A percentile compares a stretch with the other conserved stretches of the same genome.
Conservation (phyloP, 2,888 invertebrate genomes). For the Nesidiocoris tenuis region DNA sequence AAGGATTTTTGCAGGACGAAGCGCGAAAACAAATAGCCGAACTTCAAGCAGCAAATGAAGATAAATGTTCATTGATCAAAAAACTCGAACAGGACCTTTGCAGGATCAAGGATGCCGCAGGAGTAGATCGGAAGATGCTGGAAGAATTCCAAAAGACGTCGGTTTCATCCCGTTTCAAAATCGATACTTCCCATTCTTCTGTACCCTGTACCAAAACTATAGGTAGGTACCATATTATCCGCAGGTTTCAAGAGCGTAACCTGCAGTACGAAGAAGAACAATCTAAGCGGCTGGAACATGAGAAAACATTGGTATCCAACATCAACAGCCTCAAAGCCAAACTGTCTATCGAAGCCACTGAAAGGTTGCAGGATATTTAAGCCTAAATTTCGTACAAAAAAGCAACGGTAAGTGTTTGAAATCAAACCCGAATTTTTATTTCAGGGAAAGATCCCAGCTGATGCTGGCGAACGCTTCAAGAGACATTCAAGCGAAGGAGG, state of each 20-base stretch:
- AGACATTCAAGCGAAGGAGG: neutral
- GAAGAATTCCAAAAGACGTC: constrained; percentile 13
- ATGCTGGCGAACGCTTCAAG: neutral
- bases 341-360: neutral
- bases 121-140: neutral
- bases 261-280: constrained; percentile 14
- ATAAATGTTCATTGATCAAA: neutral
- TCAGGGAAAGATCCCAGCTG: neutral
- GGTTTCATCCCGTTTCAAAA: too few relatives aligned
- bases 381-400: too few relatives aligned
- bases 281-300: constrained; percentile 6
- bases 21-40: neutral
- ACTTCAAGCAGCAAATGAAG: constrained; percentile 4
- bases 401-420: too few relatives aligned
- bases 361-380: neutral
- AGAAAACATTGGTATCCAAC: constrained; percentile 8
- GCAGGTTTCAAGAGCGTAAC: constrained; percentile 6
- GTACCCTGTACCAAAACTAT: too few relatives aligned
- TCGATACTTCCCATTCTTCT: too few relatives aligned
- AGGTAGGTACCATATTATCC: too few relatives aligned
- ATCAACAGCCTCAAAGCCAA: constrained; percentile 6
- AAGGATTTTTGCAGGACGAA: neutral
- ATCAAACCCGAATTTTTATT: neutral
- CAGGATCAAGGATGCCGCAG: neutral
- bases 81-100: neutral